Evolutionary conservation across 2,113 vertebrate genomes (phyloP), one percentile per base, ranked within the genome.

Genomic region (Benitochromis conjunctus): DNA sequence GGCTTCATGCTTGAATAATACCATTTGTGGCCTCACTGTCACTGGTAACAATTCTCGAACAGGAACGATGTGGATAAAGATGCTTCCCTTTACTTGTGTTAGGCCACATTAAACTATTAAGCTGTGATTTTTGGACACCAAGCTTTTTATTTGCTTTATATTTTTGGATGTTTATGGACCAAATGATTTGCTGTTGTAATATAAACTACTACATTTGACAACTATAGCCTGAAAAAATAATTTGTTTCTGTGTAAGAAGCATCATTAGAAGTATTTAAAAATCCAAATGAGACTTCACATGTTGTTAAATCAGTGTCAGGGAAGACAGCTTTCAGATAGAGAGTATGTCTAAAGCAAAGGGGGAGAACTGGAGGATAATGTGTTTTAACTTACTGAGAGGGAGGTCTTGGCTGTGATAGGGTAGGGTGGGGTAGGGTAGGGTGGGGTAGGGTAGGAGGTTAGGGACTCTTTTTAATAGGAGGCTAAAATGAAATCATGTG

Each of bases 331-430:
- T 80, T 41, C 24, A 89, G 4, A 38, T 64, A 64, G 34, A 64
- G 60, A 64, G 19, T 66, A 41, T 66, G 0, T 66, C 12, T 36
- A 41, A 69, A 46, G 19, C 56, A 54, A 43, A 83, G 57, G 84
- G 82, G 82, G 80, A 87, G 87, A 88, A 79, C 36, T 86, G 64
- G 74, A 86, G 53, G n/a, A 66, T 79, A 66, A 86, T 85, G 81
- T 64, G 34, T 79, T 87, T 79, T 12, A 80, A 80, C 9, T 60
- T 85, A 76, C 36, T 82, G 24, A 79, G 31, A 29, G 71, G 58
- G 58, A 19, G 76, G 14, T 88, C 31, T 81, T 76, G 43, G 71
- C 5, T 84, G 36, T 80, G 19, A 62, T 46, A 5, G 8, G 43
- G 18, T 4, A 53, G 36, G 6, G 26, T 26, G 2, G 36, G 6